Percentiles rank a stretch among this genome's conserved stretches.
phyloP scores from a whole-genome alignment of 23 tunicate species.

The Styela plicata region DNA sequence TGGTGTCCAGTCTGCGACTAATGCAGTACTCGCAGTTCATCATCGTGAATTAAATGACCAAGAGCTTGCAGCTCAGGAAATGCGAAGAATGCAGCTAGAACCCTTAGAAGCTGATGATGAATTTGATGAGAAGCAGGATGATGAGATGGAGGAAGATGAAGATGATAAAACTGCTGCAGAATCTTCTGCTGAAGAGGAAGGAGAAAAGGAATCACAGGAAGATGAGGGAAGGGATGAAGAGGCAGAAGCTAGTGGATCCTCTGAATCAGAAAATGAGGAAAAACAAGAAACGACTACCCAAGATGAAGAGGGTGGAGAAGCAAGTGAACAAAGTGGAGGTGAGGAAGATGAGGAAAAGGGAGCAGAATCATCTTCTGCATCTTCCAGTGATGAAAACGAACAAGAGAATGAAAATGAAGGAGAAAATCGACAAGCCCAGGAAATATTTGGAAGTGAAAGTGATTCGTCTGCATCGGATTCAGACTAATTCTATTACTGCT shows the following conservation, averaged over 20 bases:
- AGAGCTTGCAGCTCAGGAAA: constrained; percentile 88
- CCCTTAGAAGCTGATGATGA: constrained; percentile 79
- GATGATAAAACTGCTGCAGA: neutral
- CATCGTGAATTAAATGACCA: constrained; percentile 79
- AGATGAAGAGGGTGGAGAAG: constrained; percentile 25
- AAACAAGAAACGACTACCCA: constrained; percentile 7
- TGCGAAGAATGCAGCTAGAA: constrained; percentile 82
- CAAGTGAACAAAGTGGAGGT: constrained; percentile 15
- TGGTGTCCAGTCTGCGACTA: constrained; percentile 74
- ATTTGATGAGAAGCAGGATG: constrained; percentile 52
- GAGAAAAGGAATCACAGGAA: constrained; percentile 19
- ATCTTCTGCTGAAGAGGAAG: constrained; percentile 12
- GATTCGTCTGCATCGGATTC: constrained; percentile 27
- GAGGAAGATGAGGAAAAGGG: constrained; percentile 27
- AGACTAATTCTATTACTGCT: neutral
- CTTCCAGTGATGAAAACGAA: constrained; percentile 11
- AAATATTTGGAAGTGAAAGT: constrained; percentile 67
- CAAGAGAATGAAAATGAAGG: constrained; percentile 29
- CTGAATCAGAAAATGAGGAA: constrained; percentile 29
- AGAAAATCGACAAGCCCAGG: constrained; percentile 40
- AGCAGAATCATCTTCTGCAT: constrained; percentile 21
- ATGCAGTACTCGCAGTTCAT: constrained; percentile 84
- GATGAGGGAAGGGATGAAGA: neutral
- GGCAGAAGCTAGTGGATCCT: neutral
- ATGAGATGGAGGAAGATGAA: constrained; percentile 22